Conservation (phyloP, 2,797 vertebrate genomes). For the Brachymystax lenok region DNA sequence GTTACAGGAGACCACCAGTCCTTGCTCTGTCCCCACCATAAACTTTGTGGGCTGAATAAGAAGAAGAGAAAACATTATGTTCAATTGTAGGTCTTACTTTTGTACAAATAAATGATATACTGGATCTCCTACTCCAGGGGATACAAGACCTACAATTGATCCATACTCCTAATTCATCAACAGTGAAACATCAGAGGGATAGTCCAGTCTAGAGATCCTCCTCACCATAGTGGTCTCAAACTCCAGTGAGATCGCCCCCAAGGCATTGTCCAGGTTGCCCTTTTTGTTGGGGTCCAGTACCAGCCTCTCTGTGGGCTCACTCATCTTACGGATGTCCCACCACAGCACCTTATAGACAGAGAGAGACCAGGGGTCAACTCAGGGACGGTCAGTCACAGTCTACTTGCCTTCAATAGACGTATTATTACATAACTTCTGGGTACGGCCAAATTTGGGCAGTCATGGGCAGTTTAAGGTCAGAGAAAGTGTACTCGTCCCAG, state of each 20-base stretch:
- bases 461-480: conserved; percentile 19
- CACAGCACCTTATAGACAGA: conserved; percentile 83
- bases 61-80: neutral
- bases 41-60: conserved; percentile 91
- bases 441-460: neutral
- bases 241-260: conserved; percentile 88
- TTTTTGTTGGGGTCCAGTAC: conserved; percentile 83
- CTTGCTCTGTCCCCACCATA: conserved; percentile 97
- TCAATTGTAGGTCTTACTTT: neutral
- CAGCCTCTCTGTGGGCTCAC: conserved; percentile 84
- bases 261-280: conserved; percentile 77
- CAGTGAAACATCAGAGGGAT: neutral
- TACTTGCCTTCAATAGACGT: neutral
- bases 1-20: conserved; percentile 87
- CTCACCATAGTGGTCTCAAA: conserved; percentile 89
- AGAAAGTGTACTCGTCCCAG: conserved; percentile 24
- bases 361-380: conserved; percentile 1
- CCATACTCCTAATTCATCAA: neutral
- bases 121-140: too few relatives aligned
- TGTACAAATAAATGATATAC: too few relatives aligned
- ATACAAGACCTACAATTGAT: neutral
- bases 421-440: conserved; percentile 1
- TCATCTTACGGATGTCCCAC: conserved; percentile 93
- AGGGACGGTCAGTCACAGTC: neutral
- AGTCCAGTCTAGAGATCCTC: conserved; percentile 42